Evolutionary conservation across 2,113 vertebrate species (phyloP).

Genomic region (Ptilonorhynchus violaceus): DNA sequence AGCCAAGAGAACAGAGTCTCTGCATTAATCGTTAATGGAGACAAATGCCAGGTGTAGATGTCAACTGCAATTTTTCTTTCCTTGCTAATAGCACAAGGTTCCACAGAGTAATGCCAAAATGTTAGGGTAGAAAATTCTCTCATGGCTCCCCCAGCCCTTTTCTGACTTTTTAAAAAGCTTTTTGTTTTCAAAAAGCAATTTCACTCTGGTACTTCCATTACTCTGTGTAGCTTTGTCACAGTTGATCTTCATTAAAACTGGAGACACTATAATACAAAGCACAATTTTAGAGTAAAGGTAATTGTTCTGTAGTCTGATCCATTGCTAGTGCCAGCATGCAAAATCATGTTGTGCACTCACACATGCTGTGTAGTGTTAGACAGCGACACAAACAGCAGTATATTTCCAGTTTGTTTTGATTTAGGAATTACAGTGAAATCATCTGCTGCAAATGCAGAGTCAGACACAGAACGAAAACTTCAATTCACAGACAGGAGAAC

Average conservation of each 20-base stretch:
- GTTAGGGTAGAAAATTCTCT: neutral
- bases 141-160: neutral
- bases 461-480: neutral
- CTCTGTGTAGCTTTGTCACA: neutral
- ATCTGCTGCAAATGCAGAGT: neutral
- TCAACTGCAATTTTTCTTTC: slow-evolving; percentile 29
- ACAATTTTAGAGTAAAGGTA: neutral
- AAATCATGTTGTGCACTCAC: neutral
- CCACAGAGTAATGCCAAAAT: neutral
- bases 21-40: slow-evolving; percentile 1
- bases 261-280: neutral
- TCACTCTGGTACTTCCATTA: neutral
- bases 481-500: neutral
- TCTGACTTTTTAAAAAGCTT: neutral
- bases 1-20: neutral
- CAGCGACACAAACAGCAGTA: neutral
- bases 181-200: neutral
- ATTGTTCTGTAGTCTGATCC: slow-evolving; percentile 2
- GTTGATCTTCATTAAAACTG: slow-evolving; percentile 32
- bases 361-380: neutral
- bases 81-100: neutral
- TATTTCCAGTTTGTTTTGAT: slow-evolving; percentile 19
- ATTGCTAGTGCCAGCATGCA: neutral
- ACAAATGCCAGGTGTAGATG: slow-evolving; percentile 35
- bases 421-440: neutral